Evolutionary conservation across 2,797 vertebrate species (phyloP), one percentile per base, ranked within the genome.

Genomic region (Coregonus sp.): DNA sequence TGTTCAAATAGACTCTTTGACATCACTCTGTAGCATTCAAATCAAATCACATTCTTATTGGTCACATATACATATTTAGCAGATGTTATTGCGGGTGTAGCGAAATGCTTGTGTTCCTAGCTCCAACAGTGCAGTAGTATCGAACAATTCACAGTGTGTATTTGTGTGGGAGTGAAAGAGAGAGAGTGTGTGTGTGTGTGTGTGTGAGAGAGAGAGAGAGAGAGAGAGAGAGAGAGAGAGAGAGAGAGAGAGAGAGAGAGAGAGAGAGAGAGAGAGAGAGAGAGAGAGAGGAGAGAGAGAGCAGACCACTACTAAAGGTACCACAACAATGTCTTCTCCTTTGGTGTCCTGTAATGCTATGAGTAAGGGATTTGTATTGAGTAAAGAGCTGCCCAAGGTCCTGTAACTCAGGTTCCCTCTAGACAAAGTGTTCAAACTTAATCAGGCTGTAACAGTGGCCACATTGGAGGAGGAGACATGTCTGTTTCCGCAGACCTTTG

Each of bases 1-100:
- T 73, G 82, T 82, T 89, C 87, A 86, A 85, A 83, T 77, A 72
- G 77, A 78, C 75, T 82, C 80, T 87, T 84, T 86, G 81, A 54
- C 54, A 83, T 82, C 78, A 84, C 80, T 87, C 80, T 85, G 82
- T 80, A 73, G n/a, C 35, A 54, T 59, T 50, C 25, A 25, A 25
- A 25, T 25, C 25, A 25, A 25, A 25, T 25, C 25, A 25, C 25
- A 25, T 25, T 25, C 25, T 25, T 25, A 25, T 25, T 25, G 25
- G 25, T 25, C 25, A 25, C 25, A 25, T 25, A 25, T 25, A 25
- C 25, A 25, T 25, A 25, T 25, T 25, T 25, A 25, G 25, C 25
- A 25, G 25, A 25, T 25, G 25, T 25, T 25, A 25, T 25, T 25
- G 25, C 25, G 25, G 25, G 25, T 25, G 25, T 25, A 25, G 25